These are phyloP conservation scores for Mastigias papua DNA, from an alignment of 30 jellyfish, hydroid and myxozoan genomes.

Conservation along the genomic window DNA sequence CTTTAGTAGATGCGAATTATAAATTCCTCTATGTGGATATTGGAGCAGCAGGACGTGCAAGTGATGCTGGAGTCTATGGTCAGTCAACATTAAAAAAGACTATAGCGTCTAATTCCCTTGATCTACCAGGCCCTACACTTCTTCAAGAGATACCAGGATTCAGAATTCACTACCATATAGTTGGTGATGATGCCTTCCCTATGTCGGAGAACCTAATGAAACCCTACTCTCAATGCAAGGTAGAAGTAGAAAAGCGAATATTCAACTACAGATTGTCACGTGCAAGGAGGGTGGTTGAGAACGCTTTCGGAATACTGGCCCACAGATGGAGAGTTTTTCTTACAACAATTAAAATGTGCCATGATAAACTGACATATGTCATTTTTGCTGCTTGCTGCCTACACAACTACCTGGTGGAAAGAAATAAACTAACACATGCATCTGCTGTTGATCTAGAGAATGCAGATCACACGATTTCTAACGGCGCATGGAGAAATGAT, in stretches of 20 bases:
- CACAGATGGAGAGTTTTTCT: constrained; percentile 13
- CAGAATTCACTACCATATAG: constrained; percentile 1
- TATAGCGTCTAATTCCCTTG: not conserved
- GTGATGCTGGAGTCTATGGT: constrained; percentile 53
- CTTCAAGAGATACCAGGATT: not conserved
- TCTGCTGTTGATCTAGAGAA: constrained; percentile 6
- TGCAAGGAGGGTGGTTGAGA: constrained; percentile 10
- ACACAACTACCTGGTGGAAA: constrained; percentile 5
- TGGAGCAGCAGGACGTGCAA: constrained; percentile 74
- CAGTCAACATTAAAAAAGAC: constrained; percentile 36
- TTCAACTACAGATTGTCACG: constrained; percentile 10
- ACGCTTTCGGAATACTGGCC: constrained; percentile 3
- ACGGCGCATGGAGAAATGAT: constrained; percentile 5
- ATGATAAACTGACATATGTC: not conserved
- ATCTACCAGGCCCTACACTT: constrained; percentile 15
- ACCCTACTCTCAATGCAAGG: constrained; percentile 21
- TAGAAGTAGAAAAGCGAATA: not conserved
- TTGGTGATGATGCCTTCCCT: constrained; percentile 33
- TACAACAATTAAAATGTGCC: constrained; percentile 8
- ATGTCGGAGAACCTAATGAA: constrained; percentile 3
- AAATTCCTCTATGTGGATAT: constrained; percentile 50
- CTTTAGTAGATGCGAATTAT: constrained; percentile 61
- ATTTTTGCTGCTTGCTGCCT: constrained; percentile 9
- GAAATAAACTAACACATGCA: not conserved
- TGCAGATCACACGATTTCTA: not conserved